Base-by-base conservation (phyloP, 2,888 invertebrate genomes). In the Drosophila colorata region DNA sequence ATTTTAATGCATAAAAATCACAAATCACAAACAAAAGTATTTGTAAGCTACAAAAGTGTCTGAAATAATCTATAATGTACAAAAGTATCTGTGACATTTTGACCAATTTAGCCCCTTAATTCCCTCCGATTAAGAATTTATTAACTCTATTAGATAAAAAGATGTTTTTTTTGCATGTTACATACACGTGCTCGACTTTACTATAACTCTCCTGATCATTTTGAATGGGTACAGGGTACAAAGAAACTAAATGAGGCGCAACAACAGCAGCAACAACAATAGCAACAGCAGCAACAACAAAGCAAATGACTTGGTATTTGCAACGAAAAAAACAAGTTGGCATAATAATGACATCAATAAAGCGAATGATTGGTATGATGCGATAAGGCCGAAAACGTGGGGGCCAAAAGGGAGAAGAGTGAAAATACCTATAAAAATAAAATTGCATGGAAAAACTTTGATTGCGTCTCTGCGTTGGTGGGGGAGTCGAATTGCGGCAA, bases 331-430 rank as follows among this genome's bases (percentile, higher is more conserved):
- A 59, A 52, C 63, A 69, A 84, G 78, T 87, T 82, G 69, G 53
- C 74, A 74, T 67, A 73, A 80, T 87, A 88, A 87, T 87, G 88
- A 80, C 88, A 76, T 87, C 72, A 78, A 88, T 76, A 85, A 84
- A 69, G 80, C 85, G 55, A 80, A 80, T 67, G 87, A 87, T 83
- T 75, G 79, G 67, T 69, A 64, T 70, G 69, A 69, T 73, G 72
- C 82, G 85, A 88, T 85, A 84, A 87, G 70, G 61, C 72, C 53
- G 11, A 46, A 60, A 79, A 66, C 53, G 72, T 72, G 71, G 52
- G 55, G 47, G 41, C 74, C 57, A 64, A 58, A 40, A 40, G 43
- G 25, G 40, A 20, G 65, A 38, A 56, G 37, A 46, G 33, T 31
- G 31, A 37, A 46, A 56, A 48, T 47, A 35, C 14, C 48, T 40